Evolutionary conservation across 2,888 invertebrate species (phyloP).

Genomic region (Micropterix aruncella): DNA sequence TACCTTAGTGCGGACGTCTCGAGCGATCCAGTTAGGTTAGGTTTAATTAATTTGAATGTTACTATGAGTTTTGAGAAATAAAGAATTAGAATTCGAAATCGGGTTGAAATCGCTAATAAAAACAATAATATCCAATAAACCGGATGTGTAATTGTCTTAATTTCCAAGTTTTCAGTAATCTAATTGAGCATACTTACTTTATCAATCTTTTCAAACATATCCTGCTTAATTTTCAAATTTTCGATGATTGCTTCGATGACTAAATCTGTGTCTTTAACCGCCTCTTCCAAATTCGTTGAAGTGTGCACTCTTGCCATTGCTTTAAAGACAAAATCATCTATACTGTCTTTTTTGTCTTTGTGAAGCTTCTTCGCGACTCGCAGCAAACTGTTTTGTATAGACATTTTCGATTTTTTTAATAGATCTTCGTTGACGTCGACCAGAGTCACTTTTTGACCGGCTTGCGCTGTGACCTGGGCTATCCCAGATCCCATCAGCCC

Average conservation of each 20-base stretch:
- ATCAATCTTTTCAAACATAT: constrained; percentile 61
- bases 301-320: constrained; percentile 46
- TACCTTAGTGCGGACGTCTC: too few species aligned
- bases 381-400: constrained; percentile 53
- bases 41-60: too few species aligned
- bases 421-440: constrained; percentile 64
- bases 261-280: constrained; percentile 53
- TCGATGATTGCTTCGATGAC: constrained; percentile 82
- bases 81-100: too few species aligned
- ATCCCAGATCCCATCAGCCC: too few species aligned
- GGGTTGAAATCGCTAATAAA: too few species aligned
- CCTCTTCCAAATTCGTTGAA: constrained; percentile 42
- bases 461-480: constrained; percentile 65
- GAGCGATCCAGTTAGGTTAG: too few species aligned
- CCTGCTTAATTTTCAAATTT: constrained; percentile 62
- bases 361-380: constrained; percentile 67
- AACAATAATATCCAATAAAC: too few species aligned
- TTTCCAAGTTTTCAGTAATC: too few species aligned
- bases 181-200: constrained; percentile 33
- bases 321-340: constrained; percentile 50
- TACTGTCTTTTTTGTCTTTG: constrained; percentile 51
- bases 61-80: too few species aligned
- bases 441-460: constrained; percentile 67
- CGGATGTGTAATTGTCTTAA: too few species aligned
- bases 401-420: constrained; percentile 54